Conservation (phyloP, 2,888 invertebrate species). For the Euplagia quadripunctaria region DNA sequence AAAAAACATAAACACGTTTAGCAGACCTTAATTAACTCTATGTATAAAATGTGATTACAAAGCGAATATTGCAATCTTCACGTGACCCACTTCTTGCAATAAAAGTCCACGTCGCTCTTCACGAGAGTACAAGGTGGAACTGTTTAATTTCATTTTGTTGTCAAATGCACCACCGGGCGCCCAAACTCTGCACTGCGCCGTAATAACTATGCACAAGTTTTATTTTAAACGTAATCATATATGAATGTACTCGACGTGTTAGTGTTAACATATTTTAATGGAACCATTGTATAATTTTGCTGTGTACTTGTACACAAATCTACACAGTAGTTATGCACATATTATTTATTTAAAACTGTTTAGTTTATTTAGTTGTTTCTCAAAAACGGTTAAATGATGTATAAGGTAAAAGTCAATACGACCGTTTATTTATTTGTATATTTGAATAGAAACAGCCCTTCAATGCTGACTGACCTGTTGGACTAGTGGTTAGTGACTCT, state of each 20-base stretch:
- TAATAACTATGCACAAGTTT: constrained; percentile 13
- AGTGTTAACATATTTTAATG: background rate
- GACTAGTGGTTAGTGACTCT: no score
- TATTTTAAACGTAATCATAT: constrained; percentile 12
- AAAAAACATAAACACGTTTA: background rate
- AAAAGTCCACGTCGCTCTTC: constrained; percentile 66
- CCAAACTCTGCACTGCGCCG: constrained; percentile 35
- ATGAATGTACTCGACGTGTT: background rate
- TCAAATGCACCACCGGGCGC: constrained; percentile 58
- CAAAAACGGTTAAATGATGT: background rate
- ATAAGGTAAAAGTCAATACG: background rate
- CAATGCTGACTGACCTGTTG: no score
- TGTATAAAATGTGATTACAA: constrained; percentile 2
- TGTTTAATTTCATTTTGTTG: constrained; percentile 72
- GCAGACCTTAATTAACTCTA: background rate
- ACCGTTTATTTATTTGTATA: background rate
- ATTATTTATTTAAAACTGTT: background rate
- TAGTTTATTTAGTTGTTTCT: background rate
- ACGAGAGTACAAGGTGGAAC: constrained; percentile 58
- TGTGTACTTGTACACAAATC: background rate
- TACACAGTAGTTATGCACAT: background rate
- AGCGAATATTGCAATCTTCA: constrained; percentile 22
- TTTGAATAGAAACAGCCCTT: background rate
- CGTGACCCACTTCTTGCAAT: constrained; percentile 41
- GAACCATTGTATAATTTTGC: background rate